Base-by-base conservation (phyloP, 2,113 vertebrate species). In the Equus quagga region DNA sequence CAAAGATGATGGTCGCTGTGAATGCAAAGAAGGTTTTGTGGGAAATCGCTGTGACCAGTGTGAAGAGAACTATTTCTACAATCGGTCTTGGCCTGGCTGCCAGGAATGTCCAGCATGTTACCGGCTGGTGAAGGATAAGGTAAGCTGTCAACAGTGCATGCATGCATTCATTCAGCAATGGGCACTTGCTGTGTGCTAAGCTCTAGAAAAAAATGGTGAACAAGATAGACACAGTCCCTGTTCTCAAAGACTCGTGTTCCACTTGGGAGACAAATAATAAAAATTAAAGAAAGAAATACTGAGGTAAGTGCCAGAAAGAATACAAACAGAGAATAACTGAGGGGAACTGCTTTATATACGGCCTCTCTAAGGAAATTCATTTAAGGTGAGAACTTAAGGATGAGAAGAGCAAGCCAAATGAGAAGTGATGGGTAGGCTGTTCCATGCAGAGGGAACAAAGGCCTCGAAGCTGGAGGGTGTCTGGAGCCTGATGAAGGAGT, bases 1-100 rank as follows among this genome's bases (percentile, higher is more conserved):
- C 93, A 98, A 86, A 96, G 99, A 99, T 4, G 98, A 99, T 0
- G 99, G 99, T 0, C 99, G 91, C 73, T 99, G 99, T 0, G 99
- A 99, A 81, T 99, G 99, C 97, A 99, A 98, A 41, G 99, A 99
- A 6, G 99, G 99, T 60, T 99, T 99, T 0, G 99, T 99, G n/a
- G 99, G 99, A 0, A 98, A 64, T 73, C 99, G 99, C 69, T 99
- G 99, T 0, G 99, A 99, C 98, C 99, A 99, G 97, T 99, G 99
- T 10, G 99, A 99, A 97, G 99, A 99, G 98, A 99, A 99, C 95
- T 99, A 99, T 96, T 99, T 99, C 99, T 99, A 99, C 98, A 99
- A 99, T 98, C 99, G 99, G 73, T 99, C 99, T 0, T 99, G 99
- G 64, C 99, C 99, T 0, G 99, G 99, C 81, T 99, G 99, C 98